Evolutionary conservation across 1,140 invertebrate species (phyloP).

Genomic region (Diachasma alloeum): DNA sequence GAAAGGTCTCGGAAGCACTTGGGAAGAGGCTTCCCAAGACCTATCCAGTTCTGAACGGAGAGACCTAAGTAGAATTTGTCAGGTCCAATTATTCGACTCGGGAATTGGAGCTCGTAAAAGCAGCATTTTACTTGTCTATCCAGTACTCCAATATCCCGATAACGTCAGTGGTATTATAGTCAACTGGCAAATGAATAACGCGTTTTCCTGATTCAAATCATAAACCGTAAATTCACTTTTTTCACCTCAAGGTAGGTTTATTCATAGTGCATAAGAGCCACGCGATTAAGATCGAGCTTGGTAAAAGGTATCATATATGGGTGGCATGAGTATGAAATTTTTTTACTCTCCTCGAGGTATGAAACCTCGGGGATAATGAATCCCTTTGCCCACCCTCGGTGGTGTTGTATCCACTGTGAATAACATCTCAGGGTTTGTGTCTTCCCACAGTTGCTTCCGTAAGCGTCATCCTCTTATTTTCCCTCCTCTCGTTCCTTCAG

Average conservation of each 20-base stretch:
- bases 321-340: too few relatives aligned
- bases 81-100: too few relatives aligned
- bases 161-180: background rate
- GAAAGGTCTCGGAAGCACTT: too few relatives aligned
- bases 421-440: background rate
- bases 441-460: background rate
- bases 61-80: too few relatives aligned
- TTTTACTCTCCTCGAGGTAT: background rate
- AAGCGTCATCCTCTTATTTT: background rate
- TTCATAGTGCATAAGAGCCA: background rate
- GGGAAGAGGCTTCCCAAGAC: too few relatives aligned
- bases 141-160: background rate
- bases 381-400: background rate
- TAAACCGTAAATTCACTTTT: background rate
- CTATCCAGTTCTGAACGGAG: too few relatives aligned
- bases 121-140: background rate
- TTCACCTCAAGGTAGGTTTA: background rate
- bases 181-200: background rate
- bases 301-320: background rate
- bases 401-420: background rate
- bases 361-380: background rate
- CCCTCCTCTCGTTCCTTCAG: background rate
- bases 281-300: background rate
- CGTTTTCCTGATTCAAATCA: background rate
- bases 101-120: background rate